Base-by-base conservation (phyloP, 2,888 invertebrate genomes). In the Acronicta leporina region DNA sequence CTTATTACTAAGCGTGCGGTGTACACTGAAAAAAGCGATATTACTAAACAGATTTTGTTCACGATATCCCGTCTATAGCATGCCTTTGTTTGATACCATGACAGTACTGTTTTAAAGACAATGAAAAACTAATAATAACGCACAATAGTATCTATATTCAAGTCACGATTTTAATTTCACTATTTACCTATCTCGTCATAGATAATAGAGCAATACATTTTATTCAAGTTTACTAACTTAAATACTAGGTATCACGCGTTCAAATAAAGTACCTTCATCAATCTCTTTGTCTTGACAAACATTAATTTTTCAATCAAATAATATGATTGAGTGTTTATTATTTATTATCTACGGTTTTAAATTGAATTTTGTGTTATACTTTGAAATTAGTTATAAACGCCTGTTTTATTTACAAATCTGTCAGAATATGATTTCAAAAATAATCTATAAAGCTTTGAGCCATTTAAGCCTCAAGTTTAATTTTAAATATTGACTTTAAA, bases 161-260 rank as follows among this genome's bases (percentile, higher is more conserved):
- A 8, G 41, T 45, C 46, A 70, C 53, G 42, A 53, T 53, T 64
- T 43, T 63, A 53, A 69, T 56, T 57, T 52, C 13, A 51, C 50
- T 64, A 44, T 42, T 69, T 57, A 48, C 30, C 42, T n/a, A n/a
- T n/a, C n/a, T n/a, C n/a, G n/a, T n/a, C n/a, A n/a, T n/a, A n/a
- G n/a, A n/a, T n/a, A 30, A 42, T 14, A 54, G n/a, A 44, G 44
- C n/a, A 41, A 42, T 51, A 8, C n/a, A 48, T 45, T 43, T 25
- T 43, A 8, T 50, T 15, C 25, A 25, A 49, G 43, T 46, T 53
- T 50, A 14, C 14, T 9, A 38, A 13, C 33, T 47, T 35, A 70
- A 56, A 52, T 70, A 46, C 49, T 41, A 9, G 43, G 38, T 56
- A 70, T 49, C 38, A 57, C 5, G 27, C 30, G 16, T 13, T 27